These are phyloP conservation scores for Enteromius argenteus DNA, from an alignment of 2,797 vertebrate species.

Conservation along the genomic window DNA sequence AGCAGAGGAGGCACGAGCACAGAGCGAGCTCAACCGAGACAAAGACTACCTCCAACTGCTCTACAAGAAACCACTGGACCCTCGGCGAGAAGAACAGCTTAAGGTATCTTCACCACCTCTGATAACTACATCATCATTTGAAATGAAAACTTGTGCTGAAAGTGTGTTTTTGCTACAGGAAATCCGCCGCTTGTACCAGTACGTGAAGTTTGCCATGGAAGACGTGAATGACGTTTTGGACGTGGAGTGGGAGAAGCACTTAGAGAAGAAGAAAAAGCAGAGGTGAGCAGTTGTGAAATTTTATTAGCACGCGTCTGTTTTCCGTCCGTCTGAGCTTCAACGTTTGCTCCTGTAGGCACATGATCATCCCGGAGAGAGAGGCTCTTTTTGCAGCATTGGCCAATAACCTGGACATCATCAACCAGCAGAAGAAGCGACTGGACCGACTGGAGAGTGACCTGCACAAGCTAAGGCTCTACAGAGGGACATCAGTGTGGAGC, in stretches of 20 bases:
- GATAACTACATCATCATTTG: not conserved
- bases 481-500: slow-evolving; percentile 79
- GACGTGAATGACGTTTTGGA: slow-evolving; percentile 94
- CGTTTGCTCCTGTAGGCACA: slow-evolving; percentile 76
- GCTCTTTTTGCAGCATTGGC: slow-evolving; percentile 90
- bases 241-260: slow-evolving; percentile 92
- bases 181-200: slow-evolving; percentile 93
- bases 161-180: slow-evolving; percentile 77
- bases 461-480: slow-evolving; percentile 89
- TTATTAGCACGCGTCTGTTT: not conserved
- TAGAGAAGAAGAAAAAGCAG: slow-evolving; percentile 90
- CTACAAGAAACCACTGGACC: slow-evolving; percentile 93
- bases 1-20: slow-evolving; percentile 88
- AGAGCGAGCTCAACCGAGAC: slow-evolving; percentile 84
- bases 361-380: slow-evolving; percentile 90
- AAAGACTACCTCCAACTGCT: slow-evolving; percentile 88
- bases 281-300: slow-evolving; percentile 65
- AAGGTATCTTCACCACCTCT: slow-evolving; percentile 80
- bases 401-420: slow-evolving; percentile 94
- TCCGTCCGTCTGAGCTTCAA: not conserved
- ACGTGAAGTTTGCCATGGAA: slow-evolving; percentile 91
- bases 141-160: not conserved
- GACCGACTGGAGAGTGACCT: slow-evolving; percentile 85
- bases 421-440: slow-evolving; percentile 90
- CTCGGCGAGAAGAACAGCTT: slow-evolving; percentile 91